Evolutionary conservation across 2,888 invertebrate species (phyloP).

Genomic region (Caenorhabditis angaria): DNA sequence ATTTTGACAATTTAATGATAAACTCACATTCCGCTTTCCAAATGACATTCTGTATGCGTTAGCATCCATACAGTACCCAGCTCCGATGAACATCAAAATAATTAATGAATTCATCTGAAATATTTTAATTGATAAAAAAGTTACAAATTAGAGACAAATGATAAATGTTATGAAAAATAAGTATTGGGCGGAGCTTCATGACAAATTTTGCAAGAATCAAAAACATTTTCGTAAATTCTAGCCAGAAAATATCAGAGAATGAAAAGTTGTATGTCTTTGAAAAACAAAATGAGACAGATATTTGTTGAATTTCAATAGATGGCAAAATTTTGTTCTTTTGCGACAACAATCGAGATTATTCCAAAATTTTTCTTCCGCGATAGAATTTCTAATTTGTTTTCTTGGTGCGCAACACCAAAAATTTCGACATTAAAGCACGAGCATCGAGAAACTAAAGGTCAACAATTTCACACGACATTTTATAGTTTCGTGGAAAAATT

Average conservation of each 20-base stretch:
- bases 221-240: no score
- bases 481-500: background rate
- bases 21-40: constrained; percentile 35
- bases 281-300: no score
- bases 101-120: background rate
- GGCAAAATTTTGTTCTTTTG: no score
- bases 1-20: no score
- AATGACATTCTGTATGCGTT: constrained; percentile 54
- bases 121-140: background rate
- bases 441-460: background rate
- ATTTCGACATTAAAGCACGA: no score
- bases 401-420: background rate
- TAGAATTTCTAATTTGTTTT: background rate
- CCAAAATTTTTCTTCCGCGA: no score
- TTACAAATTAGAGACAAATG: background rate
- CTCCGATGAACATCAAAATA: constrained; percentile 1
- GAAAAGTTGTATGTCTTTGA: no score
- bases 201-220: background rate
- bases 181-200: background rate
- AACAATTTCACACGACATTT: background rate
- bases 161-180: background rate
- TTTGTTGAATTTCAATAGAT: no score
- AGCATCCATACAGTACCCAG: constrained; percentile 13
- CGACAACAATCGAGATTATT: no score
- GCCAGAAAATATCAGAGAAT: no score